Evolutionary conservation across 2,113 vertebrate genomes (phyloP).

Genomic region (Sorex fumeus): DNA sequence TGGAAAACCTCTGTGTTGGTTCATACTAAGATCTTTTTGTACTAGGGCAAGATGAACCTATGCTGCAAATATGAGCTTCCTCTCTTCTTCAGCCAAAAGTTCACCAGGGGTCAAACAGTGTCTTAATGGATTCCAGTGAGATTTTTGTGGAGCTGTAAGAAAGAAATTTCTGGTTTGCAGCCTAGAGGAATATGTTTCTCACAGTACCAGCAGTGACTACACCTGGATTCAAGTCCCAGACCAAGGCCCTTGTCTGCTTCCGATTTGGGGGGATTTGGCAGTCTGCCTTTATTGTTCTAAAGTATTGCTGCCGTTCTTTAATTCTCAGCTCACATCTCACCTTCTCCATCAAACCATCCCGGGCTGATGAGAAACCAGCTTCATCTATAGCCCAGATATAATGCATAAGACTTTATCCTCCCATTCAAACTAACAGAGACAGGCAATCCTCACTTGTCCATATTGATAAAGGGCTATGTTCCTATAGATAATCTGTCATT

Average conservation of each 20-base stretch:
- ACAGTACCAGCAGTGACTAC: constrained; percentile 28
- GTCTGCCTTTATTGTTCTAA: constrained; percentile 71
- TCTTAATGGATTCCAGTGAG: constrained; percentile 80
- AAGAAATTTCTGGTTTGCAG: constrained; percentile 70
- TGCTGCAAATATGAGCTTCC: constrained; percentile 45
- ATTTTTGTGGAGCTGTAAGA: constrained; percentile 52
- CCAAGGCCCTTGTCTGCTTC: constrained; percentile 71
- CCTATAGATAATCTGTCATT: constrained; percentile 41
- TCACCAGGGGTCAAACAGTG: constrained; percentile 73
- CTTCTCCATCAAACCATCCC: constrained; percentile 65
- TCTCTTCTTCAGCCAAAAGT: constrained; percentile 81
- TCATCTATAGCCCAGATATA: constrained; percentile 69
- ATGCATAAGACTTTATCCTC: constrained; percentile 45
- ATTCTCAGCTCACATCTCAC: constrained; percentile 76
- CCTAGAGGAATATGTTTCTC: constrained; percentile 53
- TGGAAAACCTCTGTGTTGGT: constrained; percentile 68
- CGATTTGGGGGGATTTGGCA: constrained; percentile 71
- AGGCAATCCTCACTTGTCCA: constrained; percentile 29
- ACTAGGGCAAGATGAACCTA: constrained; percentile 76
- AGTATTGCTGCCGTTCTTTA: constrained; percentile 67
- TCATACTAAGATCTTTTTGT: constrained; percentile 71
- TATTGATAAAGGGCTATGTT: constrained; percentile 50
- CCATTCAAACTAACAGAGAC: constrained; percentile 39
- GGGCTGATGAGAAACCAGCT: constrained; percentile 64
- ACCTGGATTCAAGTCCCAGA: constrained; percentile 72